These are phyloP conservation scores for Drosophila mettleri DNA, from an alignment of 2,888 invertebrate genomes.

Conservation along the genomic window DNA sequence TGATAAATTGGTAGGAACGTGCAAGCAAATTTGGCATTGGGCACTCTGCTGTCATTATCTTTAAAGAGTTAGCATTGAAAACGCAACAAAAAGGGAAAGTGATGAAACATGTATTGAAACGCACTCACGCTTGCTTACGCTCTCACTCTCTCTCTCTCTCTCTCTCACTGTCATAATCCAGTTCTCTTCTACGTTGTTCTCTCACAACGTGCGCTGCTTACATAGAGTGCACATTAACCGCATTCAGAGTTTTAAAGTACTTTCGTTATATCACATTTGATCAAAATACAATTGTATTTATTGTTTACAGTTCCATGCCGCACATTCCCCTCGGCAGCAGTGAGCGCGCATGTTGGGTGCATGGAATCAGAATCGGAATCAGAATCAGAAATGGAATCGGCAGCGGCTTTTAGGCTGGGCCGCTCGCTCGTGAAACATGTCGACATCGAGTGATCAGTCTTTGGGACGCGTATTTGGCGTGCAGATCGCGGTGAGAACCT, in stretches of 20 bases:
- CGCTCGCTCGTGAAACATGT: slow-evolving; percentile 25
- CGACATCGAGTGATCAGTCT: slow-evolving; percentile 58
- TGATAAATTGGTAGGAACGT: not conserved
- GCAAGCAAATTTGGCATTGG: slow-evolving; percentile 25
- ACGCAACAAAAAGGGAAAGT: slow-evolving; percentile 49
- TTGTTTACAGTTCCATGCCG: slow-evolving; percentile 26
- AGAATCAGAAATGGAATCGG: slow-evolving; percentile 27
- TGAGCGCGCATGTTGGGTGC: slow-evolving; percentile 3
- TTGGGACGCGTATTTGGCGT: slow-evolving; percentile 57
- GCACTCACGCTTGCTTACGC: not conserved
- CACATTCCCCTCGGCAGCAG: not conserved
- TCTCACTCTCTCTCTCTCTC: not conserved
- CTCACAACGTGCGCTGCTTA: slow-evolving; percentile 24
- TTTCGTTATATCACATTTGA: slow-evolving; percentile 34
- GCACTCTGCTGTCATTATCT: slow-evolving; percentile 5
- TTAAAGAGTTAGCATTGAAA: slow-evolving; percentile 17
- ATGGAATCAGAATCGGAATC: slow-evolving; percentile 33
- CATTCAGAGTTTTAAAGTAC: slow-evolving; percentile 3
- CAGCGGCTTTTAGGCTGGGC: slow-evolving; percentile 15
- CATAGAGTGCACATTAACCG: slow-evolving; percentile 25
- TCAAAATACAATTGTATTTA: slow-evolving; percentile 16
- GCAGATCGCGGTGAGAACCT: slow-evolving; percentile 53
- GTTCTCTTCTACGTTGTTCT: slow-evolving; percentile 11
- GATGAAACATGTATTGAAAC: not conserved
- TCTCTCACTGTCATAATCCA: not conserved